Base-by-base conservation (phyloP, 2,797 vertebrate genomes). In the Kryptopterus vitreolus region DNA sequence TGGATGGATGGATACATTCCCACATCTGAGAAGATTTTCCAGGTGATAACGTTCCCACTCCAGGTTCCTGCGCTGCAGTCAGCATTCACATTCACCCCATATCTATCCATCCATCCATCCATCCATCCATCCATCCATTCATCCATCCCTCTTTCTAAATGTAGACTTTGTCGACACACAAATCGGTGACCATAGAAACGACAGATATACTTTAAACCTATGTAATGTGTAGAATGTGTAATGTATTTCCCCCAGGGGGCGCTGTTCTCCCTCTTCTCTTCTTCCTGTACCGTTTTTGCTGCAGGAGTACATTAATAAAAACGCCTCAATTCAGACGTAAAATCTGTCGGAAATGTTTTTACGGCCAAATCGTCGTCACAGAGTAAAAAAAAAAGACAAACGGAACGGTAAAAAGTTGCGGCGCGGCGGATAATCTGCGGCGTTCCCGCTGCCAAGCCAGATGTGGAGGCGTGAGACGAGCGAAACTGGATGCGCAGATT, bases 211-310 rank as follows among this genome's bases (percentile, higher is more conserved):
- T n/a, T n/a, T n/a, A n/a, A n/a, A n/a, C n/a, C n/a, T n/a, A n/a
- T n/a, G n/a, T n/a, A n/a, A n/a, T n/a, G n/a, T n/a, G n/a, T 46
- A 11, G 43, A 46, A 61, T 90, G 89, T 88, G 79, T 94, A 93
- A 95, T 9, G 94, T 92, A 93, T 92, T 89, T 93, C 89, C 91
- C 73, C 22, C 85, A 88, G 93, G 87, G 89, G 77, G 59, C 52
- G 22, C 31, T 33, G 33, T 35, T 53, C 50, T 53, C 62, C 4
- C 80, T 73, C 75, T 79, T 26, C 75, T 78, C 55, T 43, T 46
- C 38, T 66, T 59, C 12, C 22, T 59, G 20, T 50, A 61, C 58
- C 62, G 43, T 43, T 20, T 75, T n/a, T 73, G 50, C 22, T 71
- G 72, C 57, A 35, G 29, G 71, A 35, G 72, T 69, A 46, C 63